Evolutionary conservation across 2,888 invertebrate species (phyloP).

Genomic region (Dryobotodes eremita): DNA sequence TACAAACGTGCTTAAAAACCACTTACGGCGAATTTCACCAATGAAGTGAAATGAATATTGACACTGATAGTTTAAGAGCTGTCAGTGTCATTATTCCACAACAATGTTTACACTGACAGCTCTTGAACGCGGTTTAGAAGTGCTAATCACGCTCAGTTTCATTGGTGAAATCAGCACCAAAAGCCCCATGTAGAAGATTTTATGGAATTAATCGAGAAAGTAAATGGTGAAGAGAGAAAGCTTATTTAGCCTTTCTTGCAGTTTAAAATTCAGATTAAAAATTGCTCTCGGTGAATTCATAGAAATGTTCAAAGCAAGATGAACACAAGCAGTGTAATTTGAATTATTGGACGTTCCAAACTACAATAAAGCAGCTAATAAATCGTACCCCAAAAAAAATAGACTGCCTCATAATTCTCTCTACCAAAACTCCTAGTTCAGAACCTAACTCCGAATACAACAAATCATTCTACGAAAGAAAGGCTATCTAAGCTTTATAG

Average conservation of each 20-base stretch:
- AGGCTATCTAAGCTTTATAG: constrained; percentile 46
- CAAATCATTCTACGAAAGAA: constrained; percentile 38
- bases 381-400: constrained; percentile 22
- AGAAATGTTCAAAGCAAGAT: background rate
- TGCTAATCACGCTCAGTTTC: background rate
- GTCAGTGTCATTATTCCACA: background rate
- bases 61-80: background rate
- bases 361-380: background rate
- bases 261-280: background rate
- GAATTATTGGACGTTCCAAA: background rate
- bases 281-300: background rate
- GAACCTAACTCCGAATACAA: constrained; percentile 3
- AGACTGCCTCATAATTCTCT: background rate
- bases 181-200: background rate
- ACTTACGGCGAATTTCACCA: background rate
- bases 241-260: background rate
- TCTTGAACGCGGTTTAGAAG: background rate
- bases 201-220: background rate
- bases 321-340: background rate
- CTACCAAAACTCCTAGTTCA: constrained; percentile 22
- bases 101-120: background rate
- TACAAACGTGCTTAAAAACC: background rate
- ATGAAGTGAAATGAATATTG: background rate
- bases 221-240: background rate
- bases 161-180: background rate